Percentiles rank a stretch among this genome's conserved stretches.
Evolutionary conservation across 2,888 invertebrate genomes (phyloP).

Genomic region (Aporophyla nigra): DNA sequence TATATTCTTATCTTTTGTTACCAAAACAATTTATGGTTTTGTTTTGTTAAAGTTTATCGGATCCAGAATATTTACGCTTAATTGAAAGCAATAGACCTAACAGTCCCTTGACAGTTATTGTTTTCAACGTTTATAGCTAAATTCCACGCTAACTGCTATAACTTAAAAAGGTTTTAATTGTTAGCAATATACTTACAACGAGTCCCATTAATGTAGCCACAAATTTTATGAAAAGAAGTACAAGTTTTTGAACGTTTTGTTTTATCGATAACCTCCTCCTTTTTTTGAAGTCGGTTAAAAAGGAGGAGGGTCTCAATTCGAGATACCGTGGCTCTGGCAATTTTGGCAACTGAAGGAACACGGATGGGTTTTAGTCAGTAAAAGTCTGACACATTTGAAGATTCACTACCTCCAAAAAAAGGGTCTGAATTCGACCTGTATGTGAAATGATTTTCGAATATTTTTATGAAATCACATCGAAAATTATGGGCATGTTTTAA

Average conservation of each 20-base stretch:
- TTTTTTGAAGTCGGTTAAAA: too few species aligned
- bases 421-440: too few species aligned
- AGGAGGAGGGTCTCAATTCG: too few species aligned
- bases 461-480: not conserved
- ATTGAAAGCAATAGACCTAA: not conserved
- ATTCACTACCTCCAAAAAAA: too few species aligned
- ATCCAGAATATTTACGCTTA: not conserved
- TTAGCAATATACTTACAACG: not conserved
- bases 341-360: too few species aligned
- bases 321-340: too few species aligned
- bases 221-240: conserved; percentile 5
- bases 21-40: conserved; percentile 19
- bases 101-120: not conserved
- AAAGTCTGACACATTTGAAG: too few species aligned
- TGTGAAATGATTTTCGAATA: too few species aligned
- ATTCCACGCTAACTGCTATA: conserved; percentile 21
- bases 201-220: conserved; percentile 33
- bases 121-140: not conserved
- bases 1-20: not conserved
- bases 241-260: not conserved
- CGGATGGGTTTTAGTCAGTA: too few species aligned
- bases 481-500: not conserved
- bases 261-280: too few species aligned
- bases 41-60: not conserved
- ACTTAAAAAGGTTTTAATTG: conserved; percentile 20